Evolutionary conservation across 2,797 vertebrate species (phyloP), one percentile per base, ranked within the genome.

Genomic region (Sebastes dallii): DNA sequence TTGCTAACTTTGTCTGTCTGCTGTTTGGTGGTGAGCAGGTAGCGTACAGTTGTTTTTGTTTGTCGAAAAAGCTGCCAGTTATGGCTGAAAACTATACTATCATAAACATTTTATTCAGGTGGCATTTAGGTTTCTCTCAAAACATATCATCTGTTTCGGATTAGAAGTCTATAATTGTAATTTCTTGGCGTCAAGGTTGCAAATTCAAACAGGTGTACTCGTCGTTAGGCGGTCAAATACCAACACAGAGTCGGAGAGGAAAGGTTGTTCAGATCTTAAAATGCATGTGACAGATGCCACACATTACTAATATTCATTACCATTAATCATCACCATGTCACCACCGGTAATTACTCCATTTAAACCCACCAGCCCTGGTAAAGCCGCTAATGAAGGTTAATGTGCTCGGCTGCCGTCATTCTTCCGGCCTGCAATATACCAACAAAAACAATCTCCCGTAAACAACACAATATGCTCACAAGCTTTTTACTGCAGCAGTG

Each of bases 321-420:
- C 81, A 91, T 92, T 86, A 86, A 92, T 94, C 89, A 87, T 84
- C 61, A 52, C 32, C n/a, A 66, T 88, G 88, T 81, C 91, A 79
- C 69, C 91, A 79, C 71, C 61, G 66, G 86, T 93, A 91, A 94
- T 94, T 91, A 92, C 88, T 82, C 77, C 60, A 84, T 89, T 91
- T 84, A 86, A 80, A 81, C 11, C 32, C 10, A 84, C 81, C 78
- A 87, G 85, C 81, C 78, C 82, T 67, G 82, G 71, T 85, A 88
- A 89, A 68, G 46, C 68, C 29, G 6, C 84, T 92, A 93, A 94
- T 90, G 88, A 93, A 92, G 92, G 91, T 93, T 89, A 94, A 91
- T 90, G 76, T 82, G 80, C 74, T 79, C 22, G 5, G 72, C 75
- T 75, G 78, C 75, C 14, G 72, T 83, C 74, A 73, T 87, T 87